phyloP scores from a whole-genome alignment of 2,113 vertebrate genomes.

The Spermophilus dauricus region DNA sequence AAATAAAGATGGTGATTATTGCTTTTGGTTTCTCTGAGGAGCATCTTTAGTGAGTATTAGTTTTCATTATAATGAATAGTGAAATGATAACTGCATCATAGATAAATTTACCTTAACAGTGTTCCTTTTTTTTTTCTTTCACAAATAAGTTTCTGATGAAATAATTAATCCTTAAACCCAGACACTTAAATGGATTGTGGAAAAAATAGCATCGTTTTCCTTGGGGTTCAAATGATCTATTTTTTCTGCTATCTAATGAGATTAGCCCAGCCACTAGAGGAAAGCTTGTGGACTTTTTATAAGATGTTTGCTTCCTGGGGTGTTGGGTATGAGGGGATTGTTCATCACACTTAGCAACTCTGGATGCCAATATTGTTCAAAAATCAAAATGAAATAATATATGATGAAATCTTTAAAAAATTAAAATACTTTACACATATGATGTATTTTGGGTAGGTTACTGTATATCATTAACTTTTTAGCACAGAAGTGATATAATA shows the following conservation, averaged over 20 bases:
- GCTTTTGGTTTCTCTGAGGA: slow-evolving; percentile 11
- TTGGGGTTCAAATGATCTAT: neutral
- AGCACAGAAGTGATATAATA: neutral
- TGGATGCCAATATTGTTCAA: neutral
- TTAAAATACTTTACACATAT: neutral
- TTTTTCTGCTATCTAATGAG: neutral
- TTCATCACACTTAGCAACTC: neutral
- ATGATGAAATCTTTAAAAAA: neutral
- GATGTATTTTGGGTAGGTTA: neutral
- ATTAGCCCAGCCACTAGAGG: neutral
- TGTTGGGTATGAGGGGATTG: neutral
- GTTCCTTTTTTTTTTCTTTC: neutral
- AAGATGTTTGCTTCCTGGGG: neutral
- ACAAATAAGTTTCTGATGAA: slow-evolving; percentile 24
- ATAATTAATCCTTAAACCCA: neutral
- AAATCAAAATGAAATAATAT: neutral
- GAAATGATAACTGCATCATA: neutral
- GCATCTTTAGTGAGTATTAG: neutral
- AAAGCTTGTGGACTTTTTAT: neutral
- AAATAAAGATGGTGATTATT: slow-evolving; percentile 35
- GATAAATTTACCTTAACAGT: neutral
- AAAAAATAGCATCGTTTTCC: neutral
- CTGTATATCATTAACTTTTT: neutral
- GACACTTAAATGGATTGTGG: neutral
- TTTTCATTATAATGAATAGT: slow-evolving; percentile 12